Conservation (phyloP, 1,140 invertebrate species). For the Phocides pigmalion region DNA sequence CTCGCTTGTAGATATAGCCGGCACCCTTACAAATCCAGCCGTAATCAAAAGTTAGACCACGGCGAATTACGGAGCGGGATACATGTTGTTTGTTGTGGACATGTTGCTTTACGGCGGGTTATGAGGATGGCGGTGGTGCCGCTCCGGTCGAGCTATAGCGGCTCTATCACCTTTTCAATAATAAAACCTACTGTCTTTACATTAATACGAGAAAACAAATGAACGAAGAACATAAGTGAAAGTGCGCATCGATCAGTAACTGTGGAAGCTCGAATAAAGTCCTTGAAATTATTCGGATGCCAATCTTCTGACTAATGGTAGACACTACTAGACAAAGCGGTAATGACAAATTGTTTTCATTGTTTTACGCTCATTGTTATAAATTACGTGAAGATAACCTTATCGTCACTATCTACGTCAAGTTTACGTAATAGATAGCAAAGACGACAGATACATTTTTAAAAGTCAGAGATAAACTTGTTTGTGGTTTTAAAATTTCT, state of each 20-base stretch:
- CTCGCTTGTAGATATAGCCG: too few species aligned
- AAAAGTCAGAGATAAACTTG: constrained; percentile 28
- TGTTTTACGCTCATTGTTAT: constrained; percentile 25
- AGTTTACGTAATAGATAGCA: constrained; percentile 24
- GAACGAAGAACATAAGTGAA: not conserved
- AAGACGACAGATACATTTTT: constrained; percentile 29
- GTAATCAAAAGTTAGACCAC: too few species aligned
- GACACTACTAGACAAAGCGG: constrained; percentile 7
- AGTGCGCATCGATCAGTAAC: not conserved
- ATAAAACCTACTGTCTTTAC: too few species aligned
- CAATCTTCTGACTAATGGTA: constrained; percentile 23
- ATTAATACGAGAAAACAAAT: not conserved
- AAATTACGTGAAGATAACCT: constrained; percentile 19
- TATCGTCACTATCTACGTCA: constrained; percentile 25
- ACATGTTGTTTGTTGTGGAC: too few species aligned
- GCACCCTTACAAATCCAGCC: too few species aligned
- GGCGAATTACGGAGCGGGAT: too few species aligned
- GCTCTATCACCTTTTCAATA: too few species aligned
- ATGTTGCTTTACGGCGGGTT: too few species aligned
- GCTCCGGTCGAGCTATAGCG: too few species aligned
- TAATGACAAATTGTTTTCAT: constrained; percentile 29
- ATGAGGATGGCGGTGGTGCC: too few species aligned
- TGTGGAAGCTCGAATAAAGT: constrained; percentile 4
- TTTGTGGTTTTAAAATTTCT: constrained; percentile 27
- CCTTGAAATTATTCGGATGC: constrained; percentile 12